phyloP scores from a whole-genome alignment of 2,113 vertebrate genomes.

The Thunnus maccoyii region DNA sequence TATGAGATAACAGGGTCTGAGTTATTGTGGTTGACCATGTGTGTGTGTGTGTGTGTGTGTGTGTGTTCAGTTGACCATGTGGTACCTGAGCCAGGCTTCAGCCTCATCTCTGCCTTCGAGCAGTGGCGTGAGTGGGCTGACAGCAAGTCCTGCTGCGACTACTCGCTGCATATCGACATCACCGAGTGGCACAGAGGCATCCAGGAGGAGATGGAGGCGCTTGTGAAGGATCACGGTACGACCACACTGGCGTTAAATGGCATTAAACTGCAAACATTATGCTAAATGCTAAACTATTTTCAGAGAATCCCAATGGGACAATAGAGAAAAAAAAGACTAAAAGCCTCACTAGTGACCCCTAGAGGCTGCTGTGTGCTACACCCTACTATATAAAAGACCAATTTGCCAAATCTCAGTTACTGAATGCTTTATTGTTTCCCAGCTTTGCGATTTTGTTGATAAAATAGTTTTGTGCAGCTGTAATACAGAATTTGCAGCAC shows the following conservation, averaged over 20 bases:
- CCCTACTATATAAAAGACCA: background rate
- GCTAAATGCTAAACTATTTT: too few relatives aligned
- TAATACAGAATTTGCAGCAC: background rate
- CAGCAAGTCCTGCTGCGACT: constrained; percentile 97
- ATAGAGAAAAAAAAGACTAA: background rate
- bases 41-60: constrained; percentile 29
- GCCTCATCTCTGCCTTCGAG: constrained; percentile 93
- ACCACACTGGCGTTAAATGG: background rate
- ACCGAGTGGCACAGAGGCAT: constrained; percentile 97
- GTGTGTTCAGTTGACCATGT: constrained; percentile 92
- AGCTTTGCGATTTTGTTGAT: background rate
- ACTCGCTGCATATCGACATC: constrained; percentile 96
- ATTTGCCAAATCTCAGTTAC: background rate
- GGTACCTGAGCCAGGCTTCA: constrained; percentile 91
- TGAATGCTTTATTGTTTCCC: background rate
- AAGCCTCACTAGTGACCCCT: background rate
- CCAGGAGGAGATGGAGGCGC: constrained; percentile 97
- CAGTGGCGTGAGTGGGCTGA: constrained; percentile 98
- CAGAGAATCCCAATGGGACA: background rate
- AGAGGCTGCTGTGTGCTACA: constrained; percentile 5
- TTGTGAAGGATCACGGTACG: constrained; percentile 97
- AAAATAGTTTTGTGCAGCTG: background rate
- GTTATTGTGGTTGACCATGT: background rate
- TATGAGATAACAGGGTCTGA: background rate
- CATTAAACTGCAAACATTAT: background rate